phyloP scores from a whole-genome alignment of 2,888 invertebrate species.

The Pilophorus perplexus region DNA sequence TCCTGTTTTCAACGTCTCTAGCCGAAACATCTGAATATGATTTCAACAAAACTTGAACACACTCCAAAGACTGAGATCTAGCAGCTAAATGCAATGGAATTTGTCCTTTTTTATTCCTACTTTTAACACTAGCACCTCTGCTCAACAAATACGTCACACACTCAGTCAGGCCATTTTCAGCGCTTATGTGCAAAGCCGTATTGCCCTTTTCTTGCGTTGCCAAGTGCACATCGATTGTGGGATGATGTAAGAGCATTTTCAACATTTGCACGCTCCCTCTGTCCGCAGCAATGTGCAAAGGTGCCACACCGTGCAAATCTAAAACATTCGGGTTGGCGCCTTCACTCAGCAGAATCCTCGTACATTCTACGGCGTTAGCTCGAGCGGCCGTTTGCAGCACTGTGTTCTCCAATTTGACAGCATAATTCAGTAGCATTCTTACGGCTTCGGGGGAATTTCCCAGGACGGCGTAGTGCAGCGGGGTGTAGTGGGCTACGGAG shows the following conservation, averaged over 20 bases:
- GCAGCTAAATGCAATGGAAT: constrained; percentile 83
- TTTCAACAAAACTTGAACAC: constrained; percentile 73
- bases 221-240: constrained; percentile 65
- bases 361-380: constrained; percentile 77
- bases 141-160: constrained; percentile 72
- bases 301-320: constrained; percentile 66
- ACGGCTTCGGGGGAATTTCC: constrained; percentile 80
- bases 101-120: constrained; percentile 74
- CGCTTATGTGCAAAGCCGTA: constrained; percentile 79
- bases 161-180: constrained; percentile 81
- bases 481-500: constrained; percentile 70
- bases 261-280: constrained; percentile 65
- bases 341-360: constrained; percentile 69
- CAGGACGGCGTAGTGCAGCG: constrained; percentile 86
- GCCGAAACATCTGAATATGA: constrained; percentile 75
- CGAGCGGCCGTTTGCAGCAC: constrained; percentile 81
- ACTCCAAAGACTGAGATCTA: constrained; percentile 74
- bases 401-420: constrained; percentile 72
- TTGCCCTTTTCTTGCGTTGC: constrained; percentile 72
- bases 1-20: constrained; percentile 76
- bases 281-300: constrained; percentile 78
- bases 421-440: constrained; percentile 69
- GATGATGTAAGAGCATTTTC: constrained; percentile 67
- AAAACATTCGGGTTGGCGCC: constrained; percentile 74
- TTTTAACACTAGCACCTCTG: constrained; percentile 71